phyloP scores from a whole-genome alignment of 2,113 vertebrate genomes.

The Crotalus helleri region DNA sequence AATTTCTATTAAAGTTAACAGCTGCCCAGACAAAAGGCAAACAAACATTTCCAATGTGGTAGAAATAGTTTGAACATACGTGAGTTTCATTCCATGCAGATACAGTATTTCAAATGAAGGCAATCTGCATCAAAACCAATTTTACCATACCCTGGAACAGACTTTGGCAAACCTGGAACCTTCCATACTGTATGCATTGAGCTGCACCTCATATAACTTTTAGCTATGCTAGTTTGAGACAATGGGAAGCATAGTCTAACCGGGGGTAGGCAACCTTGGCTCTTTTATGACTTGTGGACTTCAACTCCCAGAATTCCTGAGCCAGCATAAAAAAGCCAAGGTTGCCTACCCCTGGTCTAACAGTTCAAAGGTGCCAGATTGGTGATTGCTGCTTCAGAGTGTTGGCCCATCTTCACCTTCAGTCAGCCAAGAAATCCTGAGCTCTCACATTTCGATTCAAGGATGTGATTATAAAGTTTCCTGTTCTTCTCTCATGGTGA shows the following conservation, averaged over 20 bases:
- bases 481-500: neutral
- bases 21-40: conserved; percentile 14
- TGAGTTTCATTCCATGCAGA: conserved; percentile 1
- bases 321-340: too few species aligned
- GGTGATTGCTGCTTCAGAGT: neutral
- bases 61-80: neutral
- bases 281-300: too few species aligned
- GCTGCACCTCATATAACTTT: neutral
- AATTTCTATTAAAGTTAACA: neutral
- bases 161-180: neutral
- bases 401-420: neutral
- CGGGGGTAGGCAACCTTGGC: too few species aligned
- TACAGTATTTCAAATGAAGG: neutral
- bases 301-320: too few species aligned
- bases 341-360: too few species aligned
- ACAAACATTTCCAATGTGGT: conserved; percentile 25
- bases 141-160: neutral
- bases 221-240: neutral
- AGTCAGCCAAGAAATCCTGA: neutral
- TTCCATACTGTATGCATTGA: neutral
- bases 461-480: neutral
- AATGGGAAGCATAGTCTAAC: neutral
- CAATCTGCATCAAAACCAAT: conserved; percentile 30
- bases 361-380: too few species aligned
- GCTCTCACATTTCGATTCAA: neutral